Base-by-base conservation (phyloP, 1,140 invertebrate species). In the Ladona fulva region DNA sequence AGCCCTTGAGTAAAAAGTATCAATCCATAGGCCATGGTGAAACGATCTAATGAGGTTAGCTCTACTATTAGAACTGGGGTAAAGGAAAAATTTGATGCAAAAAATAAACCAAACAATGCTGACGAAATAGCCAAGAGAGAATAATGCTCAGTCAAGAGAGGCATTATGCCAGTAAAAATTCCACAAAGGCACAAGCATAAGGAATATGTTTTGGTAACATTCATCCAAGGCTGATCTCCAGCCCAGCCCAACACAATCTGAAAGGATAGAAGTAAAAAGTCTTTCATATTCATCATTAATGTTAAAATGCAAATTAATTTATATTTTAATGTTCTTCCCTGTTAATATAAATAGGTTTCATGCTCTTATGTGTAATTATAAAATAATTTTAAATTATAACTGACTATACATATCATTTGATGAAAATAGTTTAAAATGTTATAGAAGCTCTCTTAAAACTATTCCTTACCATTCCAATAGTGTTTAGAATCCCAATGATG, bases 21-120 rank as follows among this genome's bases (percentile, higher is more conserved):
- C 42, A 97, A 85, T 42, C 96, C 95, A 84, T 97, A 97, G 10
- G 94, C 94, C 80, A 92, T 92, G 0, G 95, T 95, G 83, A 98
- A 96, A 76, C 89, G 86, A 76, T 94, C 92, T 80, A 95, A 83
- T 0, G 93, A 92, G 25, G 94, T 91, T 74, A 95, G 81, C 81
- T 95, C 90, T 3, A 94, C 94, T 73, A 96, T 84, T 82, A 97
- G 95, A 80, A 94, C 92, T 0, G 95, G 94, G 0, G 94, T 95
- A 78, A 96, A 93, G 0, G 94, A 94, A 83, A 95, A 96, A 75
- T 90, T 94, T 79, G 94, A 95, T 14, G 94, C 93, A 80, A 96
- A 95, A 76, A 92, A 93, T 8, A 95, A 86, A 0, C 95, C 95
- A 83, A 95, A 97, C 16, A 92, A 84, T 0, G 89, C 87, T 42